Conservation (phyloP, 2,888 invertebrate genomes). For the Muscina levida region DNA sequence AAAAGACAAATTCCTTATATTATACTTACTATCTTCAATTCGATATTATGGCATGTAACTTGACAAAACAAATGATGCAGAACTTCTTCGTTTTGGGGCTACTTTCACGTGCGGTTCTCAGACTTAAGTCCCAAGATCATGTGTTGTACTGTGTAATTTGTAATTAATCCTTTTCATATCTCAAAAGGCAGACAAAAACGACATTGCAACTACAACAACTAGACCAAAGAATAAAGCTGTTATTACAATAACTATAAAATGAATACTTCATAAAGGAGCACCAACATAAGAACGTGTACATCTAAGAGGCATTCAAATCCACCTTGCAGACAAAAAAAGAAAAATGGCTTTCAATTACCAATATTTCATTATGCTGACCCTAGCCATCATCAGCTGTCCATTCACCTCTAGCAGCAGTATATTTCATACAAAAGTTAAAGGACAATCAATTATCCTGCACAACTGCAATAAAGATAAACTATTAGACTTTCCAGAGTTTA, state of each 20-base stretch:
- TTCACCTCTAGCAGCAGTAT: not conserved
- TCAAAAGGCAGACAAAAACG: no score
- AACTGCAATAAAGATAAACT: constrained; percentile 58
- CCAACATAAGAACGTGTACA: not conserved
- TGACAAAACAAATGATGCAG: no score
- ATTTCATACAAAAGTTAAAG: not conserved
- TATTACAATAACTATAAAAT: constrained; percentile 5
- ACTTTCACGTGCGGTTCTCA: no score
- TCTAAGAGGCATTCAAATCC: not conserved
- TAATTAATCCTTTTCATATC: no score
- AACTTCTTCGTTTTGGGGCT: no score
- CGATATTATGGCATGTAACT: no score
- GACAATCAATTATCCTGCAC: constrained; percentile 24
- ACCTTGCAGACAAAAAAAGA: constrained; percentile 34
- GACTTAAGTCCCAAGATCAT: no score
- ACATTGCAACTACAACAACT: no score
- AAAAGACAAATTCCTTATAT: no score
- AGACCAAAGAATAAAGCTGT: no score
- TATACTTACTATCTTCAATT: no score
- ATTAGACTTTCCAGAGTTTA: constrained; percentile 53
- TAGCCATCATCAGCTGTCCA: not conserved
- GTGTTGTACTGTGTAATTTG: no score
- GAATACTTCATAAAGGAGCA: not conserved
- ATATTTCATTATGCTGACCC: constrained; percentile 5
- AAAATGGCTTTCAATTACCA: constrained; percentile 34